phyloP scores from a whole-genome alignment of 1,140 invertebrate genomes.

The Micrasema minimum region DNA sequence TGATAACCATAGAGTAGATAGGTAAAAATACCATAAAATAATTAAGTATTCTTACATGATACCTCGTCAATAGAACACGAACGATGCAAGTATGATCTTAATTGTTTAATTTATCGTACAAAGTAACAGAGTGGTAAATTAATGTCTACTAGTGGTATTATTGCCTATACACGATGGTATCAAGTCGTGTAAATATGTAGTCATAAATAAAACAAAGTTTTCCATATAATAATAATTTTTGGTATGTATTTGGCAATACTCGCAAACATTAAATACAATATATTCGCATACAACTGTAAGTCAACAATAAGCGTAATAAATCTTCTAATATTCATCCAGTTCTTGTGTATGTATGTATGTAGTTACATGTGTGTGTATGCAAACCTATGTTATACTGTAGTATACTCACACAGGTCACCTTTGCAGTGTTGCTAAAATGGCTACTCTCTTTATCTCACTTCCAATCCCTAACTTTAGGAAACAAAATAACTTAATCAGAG shows the following conservation, averaged over 20 bases:
- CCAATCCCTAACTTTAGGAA: background rate
- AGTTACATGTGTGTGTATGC: conserved; percentile 2
- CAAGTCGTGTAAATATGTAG: background rate
- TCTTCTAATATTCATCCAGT: conserved; percentile 48
- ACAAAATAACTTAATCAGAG: background rate
- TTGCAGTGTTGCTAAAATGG: conserved; percentile 37
- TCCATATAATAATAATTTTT: conserved; percentile 54
- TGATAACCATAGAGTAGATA: no score
- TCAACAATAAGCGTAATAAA: conserved; percentile 54
- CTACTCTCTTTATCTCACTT: background rate
- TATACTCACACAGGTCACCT: conserved; percentile 27
- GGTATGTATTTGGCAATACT: conserved; percentile 55
- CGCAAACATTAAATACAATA: conserved; percentile 55
- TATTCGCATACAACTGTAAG: conserved; percentile 54
- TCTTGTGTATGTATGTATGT: conserved; percentile 11
- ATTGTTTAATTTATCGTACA: no score
- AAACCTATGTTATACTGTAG: no score
- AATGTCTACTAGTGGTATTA: no score
- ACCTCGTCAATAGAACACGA: no score
- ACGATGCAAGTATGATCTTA: no score
- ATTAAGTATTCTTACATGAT: no score
- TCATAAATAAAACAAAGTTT: conserved; percentile 52
- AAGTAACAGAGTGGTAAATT: no score
- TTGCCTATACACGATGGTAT: no score
- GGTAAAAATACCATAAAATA: no score